Percentiles rank a stretch among this genome's conserved stretches.
Evolutionary conservation across 64 coral and sea anemone species (phyloP).

Genomic region (Acropora yongei): DNA sequence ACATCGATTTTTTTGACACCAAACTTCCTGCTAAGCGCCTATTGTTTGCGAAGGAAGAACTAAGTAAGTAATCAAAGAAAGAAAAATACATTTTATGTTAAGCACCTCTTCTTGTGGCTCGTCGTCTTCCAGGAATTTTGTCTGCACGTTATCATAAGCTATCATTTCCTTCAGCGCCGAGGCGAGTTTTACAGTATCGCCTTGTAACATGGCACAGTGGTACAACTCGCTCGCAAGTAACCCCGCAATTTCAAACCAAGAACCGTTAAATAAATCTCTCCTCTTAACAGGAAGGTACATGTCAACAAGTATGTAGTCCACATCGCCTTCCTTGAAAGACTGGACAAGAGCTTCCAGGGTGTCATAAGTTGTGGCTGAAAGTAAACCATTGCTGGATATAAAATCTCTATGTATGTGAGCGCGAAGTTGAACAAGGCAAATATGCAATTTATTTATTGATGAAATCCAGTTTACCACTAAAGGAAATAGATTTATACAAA

Average conservation of each 20-base stretch:
- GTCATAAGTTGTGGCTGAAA: constrained; percentile 1
- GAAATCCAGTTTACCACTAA: too few species aligned
- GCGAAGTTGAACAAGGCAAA: too few species aligned
- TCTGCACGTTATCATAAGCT: constrained; percentile 7
- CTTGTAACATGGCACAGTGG: constrained; percentile 7
- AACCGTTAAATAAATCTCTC: constrained; percentile 11
- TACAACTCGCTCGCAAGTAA: neutral
- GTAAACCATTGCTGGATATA: neutral
- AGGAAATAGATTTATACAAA: too few species aligned
- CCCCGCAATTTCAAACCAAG: constrained; percentile 34
- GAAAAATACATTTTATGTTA: neutral
- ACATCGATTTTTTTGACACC: too few species aligned
- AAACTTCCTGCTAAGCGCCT: too few species aligned
- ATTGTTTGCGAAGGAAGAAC: too few species aligned
- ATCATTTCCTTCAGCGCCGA: neutral
- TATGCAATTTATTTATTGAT: neutral
- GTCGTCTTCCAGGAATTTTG: constrained; percentile 7
- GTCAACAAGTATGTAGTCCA: constrained; percentile 22
- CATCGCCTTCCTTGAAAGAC: constrained; percentile 24
- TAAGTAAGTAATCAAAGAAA: too few species aligned
- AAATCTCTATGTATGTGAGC: neutral
- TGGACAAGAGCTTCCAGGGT: neutral
- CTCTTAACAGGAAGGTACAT: constrained; percentile 14
- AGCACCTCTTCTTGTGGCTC: neutral
- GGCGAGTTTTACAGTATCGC: constrained; percentile 23